phyloP scores from a whole-genome alignment of 92 coral and sea anemone species.

The Phenganax stokvisi region DNA sequence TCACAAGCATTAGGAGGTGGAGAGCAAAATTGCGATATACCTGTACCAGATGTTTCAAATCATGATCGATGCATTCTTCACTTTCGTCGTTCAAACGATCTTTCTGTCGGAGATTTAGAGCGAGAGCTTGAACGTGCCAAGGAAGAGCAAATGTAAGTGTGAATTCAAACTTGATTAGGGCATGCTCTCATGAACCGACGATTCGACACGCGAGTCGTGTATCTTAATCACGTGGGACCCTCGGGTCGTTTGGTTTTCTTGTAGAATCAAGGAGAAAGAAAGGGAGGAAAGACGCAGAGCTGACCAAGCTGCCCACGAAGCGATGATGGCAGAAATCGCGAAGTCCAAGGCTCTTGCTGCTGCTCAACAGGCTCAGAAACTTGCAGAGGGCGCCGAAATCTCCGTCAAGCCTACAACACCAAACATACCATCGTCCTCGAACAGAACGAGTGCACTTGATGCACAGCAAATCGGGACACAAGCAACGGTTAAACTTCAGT shows the following conservation, averaged over 20 bases:
- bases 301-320: conserved; percentile 1
- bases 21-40: conserved; percentile 51
- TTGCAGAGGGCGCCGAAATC: neutral
- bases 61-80: conserved; percentile 71
- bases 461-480: neutral
- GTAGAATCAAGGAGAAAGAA: conserved; percentile 26
- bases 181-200: neutral
- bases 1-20: conserved; percentile 60
- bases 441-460: neutral
- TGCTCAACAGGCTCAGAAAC: conserved; percentile 1
- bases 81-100: conserved; percentile 51
- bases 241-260: neutral
- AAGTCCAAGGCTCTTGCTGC: conserved; percentile 10
- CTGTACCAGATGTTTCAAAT: conserved; percentile 59
- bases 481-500: conserved; percentile 4
- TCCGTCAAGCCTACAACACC: neutral
- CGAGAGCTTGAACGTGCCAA: conserved; percentile 68
- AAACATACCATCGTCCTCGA: neutral
- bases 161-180: neutral
- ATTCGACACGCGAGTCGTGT: neutral
- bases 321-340: neutral
- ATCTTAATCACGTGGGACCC: neutral
- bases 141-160: conserved; percentile 68
- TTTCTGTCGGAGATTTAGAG: conserved; percentile 57
- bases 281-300: conserved; percentile 19